Evolutionary conservation across 2,113 vertebrate species (phyloP), one percentile per base, ranked within the genome.

Genomic region (Spea bombifrons): DNA sequence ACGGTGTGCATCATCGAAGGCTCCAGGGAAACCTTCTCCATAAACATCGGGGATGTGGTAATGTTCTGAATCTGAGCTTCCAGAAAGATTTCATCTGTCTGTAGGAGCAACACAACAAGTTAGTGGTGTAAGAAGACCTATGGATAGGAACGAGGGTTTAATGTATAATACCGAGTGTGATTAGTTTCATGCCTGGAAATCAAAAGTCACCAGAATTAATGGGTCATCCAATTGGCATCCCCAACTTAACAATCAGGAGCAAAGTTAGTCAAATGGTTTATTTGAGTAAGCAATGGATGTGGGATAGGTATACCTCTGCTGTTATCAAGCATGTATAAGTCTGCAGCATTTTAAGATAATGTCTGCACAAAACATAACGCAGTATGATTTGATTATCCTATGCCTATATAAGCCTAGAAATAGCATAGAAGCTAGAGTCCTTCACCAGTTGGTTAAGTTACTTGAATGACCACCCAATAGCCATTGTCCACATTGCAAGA

Each of bases 31-130:
- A 99, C 97, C 86, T 98, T 98, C 91, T 99, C 97, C 97, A 99
- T 99, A 86, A 97, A 99, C 97, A 99, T 99, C 0, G 97, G 95
- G 12, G 97, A 98, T 7, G 95, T 97, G 73, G 97, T 99, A 87
- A 99, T 99, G 89, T 99, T 99, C 90, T 99, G 97, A 89, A 99
- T 99, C 87, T 99, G 97, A 69, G 97, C 97, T 91, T 99, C 97
- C 67, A 99, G 88, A 88, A 99, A 99, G 16, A 99, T 97, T 89
- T 99, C 97, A 78, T 99, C 97, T 71, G 96, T 99, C 97, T 99
- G 90, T 71, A 57, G 80, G 80, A 55, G 82, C 71, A 80, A 88
- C 49, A 0, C 45, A 86, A 8, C 52, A 75, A 78, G 43, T 82
- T 81, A 15, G 73, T 80, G 55, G 83, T 3, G 9, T 5, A 12